Evolutionary conservation across 2,888 invertebrate species (phyloP), one percentile per base, ranked within the genome.

Genomic region (Eristalis tenax): DNA sequence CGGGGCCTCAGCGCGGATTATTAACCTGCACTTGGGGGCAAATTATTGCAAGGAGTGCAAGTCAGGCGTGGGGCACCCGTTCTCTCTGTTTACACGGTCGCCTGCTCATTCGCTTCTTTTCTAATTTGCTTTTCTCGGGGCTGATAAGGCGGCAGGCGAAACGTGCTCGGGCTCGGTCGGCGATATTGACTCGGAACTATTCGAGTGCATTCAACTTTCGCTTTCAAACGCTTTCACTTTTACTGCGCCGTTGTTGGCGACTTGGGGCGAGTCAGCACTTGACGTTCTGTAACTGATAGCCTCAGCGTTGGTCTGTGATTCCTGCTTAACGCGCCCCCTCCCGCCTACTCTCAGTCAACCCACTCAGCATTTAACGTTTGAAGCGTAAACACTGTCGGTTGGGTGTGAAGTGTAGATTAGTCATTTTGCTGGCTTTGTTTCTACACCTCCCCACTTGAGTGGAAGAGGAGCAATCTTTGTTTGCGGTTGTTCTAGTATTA

Each of bases 161-260:
- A 68, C 65, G 65, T 74, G 18, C 66, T 70, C 32, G 69, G 35
- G 18, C 38, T 64, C 43, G 63, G 38, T 43, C 43, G 59, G 15
- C 56, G 70, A 65, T 83, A 75, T 79, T 87, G 78, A 83, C 76
- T 83, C 63, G 59, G 40, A 79, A 87, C 83, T 75, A 75, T 71
- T 73, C 59, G 83, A 87, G 87, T 83, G 87, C 87, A 87, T 87
- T 87, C 83, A 87, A 83, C 83, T 87, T 83, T 87, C 73, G 79
- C 23, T 83, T 79, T 83, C 79, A 76, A 87, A 83, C 76, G 83
- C 79, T 87, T 83, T 83, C 87, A 87, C 87, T 87, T 87, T 87
- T 76, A 56, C 71, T 75, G 69, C 28, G 61, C 32, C 40, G 64
- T 57, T 65, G 56, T 22, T 73, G 50, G 23, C 38, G 32, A 11